These are phyloP conservation scores for Ceyx margarethae DNA, from an alignment of 2,113 vertebrate genomes.

Conservation along the genomic window DNA sequence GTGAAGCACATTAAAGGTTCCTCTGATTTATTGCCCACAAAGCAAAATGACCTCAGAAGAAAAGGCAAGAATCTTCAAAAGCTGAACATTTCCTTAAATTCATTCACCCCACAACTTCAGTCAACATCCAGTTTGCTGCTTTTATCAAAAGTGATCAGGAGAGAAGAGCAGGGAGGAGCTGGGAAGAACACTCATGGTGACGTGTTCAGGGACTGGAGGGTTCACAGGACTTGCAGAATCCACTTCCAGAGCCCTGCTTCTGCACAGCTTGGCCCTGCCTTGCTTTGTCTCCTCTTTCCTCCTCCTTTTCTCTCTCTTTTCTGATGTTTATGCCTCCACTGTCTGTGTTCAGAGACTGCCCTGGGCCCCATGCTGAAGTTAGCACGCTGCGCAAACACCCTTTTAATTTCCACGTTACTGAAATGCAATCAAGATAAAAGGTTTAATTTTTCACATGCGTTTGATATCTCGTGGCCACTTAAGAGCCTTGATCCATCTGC, in stretches of 20 bases:
- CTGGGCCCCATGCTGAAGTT: not conserved
- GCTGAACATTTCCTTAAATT: not conserved
- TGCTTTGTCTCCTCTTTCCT: too few relatives aligned
- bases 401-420: not conserved
- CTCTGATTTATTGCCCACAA: not conserved
- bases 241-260: not conserved
- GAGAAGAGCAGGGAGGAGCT: not conserved
- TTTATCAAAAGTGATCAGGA: not conserved
- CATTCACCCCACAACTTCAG: accelerated
- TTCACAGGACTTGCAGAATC: accelerated
- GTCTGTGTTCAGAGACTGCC: not conserved
- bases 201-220: accelerated
- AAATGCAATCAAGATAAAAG: not conserved
- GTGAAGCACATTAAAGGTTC: too few relatives aligned
- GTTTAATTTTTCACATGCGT: not conserved
- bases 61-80: not conserved
- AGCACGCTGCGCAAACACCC: not conserved
- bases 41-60: not conserved
- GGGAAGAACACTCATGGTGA: not conserved
- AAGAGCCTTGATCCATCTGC: not conserved
- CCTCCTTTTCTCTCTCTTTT: not conserved
- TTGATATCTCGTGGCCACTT: not conserved
- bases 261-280: not conserved
- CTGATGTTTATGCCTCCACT: not conserved
- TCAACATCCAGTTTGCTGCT: not conserved